Evolutionary conservation across 2,113 vertebrate species (phyloP).

Genomic region (Malurus melanocephalus): DNA sequence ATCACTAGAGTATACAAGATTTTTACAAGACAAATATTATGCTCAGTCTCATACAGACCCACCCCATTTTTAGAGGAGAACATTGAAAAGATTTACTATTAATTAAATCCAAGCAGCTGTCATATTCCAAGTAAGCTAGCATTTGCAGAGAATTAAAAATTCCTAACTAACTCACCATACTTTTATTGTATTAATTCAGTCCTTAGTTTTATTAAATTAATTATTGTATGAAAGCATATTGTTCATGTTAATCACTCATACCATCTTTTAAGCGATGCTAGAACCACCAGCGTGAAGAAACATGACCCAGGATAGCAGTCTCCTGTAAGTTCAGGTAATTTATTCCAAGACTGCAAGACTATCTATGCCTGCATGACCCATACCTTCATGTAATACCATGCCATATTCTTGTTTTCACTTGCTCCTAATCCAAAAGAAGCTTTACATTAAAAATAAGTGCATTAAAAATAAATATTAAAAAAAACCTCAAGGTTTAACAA

Average conservation of each 20-base stretch:
- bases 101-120: not conserved
- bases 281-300: not conserved
- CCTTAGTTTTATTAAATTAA: not conserved
- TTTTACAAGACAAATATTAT: constrained; percentile 17
- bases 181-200: not conserved
- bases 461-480: not conserved
- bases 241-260: not conserved
- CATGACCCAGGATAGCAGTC: not conserved
- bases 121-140: not conserved
- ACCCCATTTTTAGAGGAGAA: not conserved
- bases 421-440: not conserved
- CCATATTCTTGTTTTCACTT: not conserved
- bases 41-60: not conserved
- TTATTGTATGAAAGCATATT: not conserved
- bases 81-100: not conserved
- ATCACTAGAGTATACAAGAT: constrained; percentile 18
- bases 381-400: not conserved
- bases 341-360: not conserved
- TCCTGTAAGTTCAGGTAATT: not conserved
- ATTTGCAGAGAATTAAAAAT: not conserved
- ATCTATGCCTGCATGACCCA: not conserved
- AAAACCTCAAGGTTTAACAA: not conserved
- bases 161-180: not conserved
- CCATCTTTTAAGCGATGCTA: not conserved
- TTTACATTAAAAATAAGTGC: not conserved